A percentile compares a stretch with the other conserved stretches of the same genome.
Evolutionary conservation across 2,113 vertebrate species (phyloP).

Genomic region (Myotis davidii): DNA sequence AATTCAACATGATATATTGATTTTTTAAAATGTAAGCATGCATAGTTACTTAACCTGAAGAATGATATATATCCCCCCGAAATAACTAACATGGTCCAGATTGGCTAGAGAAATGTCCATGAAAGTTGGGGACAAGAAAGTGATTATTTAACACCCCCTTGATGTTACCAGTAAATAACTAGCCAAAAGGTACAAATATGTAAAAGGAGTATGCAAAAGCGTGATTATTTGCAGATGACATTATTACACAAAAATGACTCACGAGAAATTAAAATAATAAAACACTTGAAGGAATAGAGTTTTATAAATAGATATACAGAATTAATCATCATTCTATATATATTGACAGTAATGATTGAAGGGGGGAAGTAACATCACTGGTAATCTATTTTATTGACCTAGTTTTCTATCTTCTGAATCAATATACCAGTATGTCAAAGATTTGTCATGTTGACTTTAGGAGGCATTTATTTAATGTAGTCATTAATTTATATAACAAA

Average conservation of each 20-base stretch:
- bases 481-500: neutral
- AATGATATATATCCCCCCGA: neutral
- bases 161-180: neutral
- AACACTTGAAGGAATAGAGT: neutral
- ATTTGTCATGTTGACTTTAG: neutral
- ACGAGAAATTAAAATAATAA: neutral
- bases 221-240: neutral
- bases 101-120: neutral
- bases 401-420: constrained; percentile 1
- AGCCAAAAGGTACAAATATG: neutral
- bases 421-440: neutral
- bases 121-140: neutral
- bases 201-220: neutral
- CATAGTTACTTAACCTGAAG: neutral
- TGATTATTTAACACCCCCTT: no score
- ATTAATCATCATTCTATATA: neutral
- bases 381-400: neutral
- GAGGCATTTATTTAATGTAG: neutral
- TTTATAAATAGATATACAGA: neutral
- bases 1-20: neutral
- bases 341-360: neutral
- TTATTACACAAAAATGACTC: neutral
- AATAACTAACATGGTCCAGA: neutral
- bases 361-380: neutral
- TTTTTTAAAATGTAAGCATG: neutral